Evolutionary conservation across 2,888 invertebrate species (phyloP).

Genomic region (Spisula subtruncata): DNA sequence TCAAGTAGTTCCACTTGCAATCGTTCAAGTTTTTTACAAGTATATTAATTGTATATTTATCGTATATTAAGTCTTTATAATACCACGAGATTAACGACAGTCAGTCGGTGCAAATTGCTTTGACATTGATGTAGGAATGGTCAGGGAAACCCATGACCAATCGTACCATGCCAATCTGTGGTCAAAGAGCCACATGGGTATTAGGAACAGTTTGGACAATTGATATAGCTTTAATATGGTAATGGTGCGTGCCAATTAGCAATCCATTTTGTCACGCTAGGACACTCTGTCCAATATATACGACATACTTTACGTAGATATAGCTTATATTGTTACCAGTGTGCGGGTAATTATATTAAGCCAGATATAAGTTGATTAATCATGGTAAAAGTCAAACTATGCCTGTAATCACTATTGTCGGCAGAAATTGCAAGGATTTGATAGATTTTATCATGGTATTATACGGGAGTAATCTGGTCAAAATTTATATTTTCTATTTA

Average conservation of each 20-base stretch:
- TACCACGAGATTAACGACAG: no score
- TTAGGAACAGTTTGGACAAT: not conserved
- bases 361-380: not conserved
- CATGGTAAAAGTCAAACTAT: not conserved
- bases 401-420: not conserved
- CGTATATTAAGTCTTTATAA: no score
- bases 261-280: not conserved
- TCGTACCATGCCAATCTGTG: not conserved
- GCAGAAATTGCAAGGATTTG: not conserved
- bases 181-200: not conserved
- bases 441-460: not conserved
- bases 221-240: not conserved
- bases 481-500: not conserved
- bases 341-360: not conserved
- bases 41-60: no score
- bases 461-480: not conserved
- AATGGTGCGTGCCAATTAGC: not conserved
- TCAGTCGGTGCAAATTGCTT: not conserved
- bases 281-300: not conserved
- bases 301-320: not conserved
- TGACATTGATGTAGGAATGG: not conserved
- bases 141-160: not conserved
- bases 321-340: not conserved
- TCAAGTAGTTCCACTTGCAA: no score
- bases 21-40: no score